These are phyloP conservation scores for Hippocampus kuda DNA, from an alignment of 2,797 vertebrate species.

Conservation along the genomic window DNA sequence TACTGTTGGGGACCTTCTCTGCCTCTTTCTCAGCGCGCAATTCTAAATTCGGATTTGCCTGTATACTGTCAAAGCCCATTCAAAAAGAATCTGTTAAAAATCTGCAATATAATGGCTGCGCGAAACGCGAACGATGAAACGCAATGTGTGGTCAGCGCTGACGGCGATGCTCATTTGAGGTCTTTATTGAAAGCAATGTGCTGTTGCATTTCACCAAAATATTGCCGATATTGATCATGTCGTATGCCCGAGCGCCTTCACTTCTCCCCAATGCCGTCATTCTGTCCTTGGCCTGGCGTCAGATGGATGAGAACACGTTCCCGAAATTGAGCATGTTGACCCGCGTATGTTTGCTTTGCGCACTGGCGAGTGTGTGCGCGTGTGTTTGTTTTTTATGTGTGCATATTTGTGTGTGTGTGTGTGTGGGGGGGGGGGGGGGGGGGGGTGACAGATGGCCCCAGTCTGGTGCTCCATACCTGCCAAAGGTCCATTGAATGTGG, in stretches of 20 bases:
- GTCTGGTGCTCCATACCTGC: constrained; percentile 55
- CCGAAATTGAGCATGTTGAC: constrained; percentile 32
- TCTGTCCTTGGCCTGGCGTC: constrained; percentile 14
- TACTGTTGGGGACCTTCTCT: too few species aligned
- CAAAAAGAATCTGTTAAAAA: too few species aligned
- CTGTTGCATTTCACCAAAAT: not conserved
- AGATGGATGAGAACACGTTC: constrained; percentile 26
- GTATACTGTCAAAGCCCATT: too few species aligned
- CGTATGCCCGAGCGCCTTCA: not conserved
- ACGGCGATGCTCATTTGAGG: not conserved
- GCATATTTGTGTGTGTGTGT: not conserved
- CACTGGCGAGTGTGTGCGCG: constrained; percentile 1
- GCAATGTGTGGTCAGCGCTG: not conserved
- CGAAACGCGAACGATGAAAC: too few species aligned
- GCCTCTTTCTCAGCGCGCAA: too few species aligned
- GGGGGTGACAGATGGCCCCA: constrained; percentile 54
- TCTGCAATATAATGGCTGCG: too few species aligned
- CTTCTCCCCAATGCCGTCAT: not conserved
- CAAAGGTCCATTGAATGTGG: constrained; percentile 54
- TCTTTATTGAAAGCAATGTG: not conserved
- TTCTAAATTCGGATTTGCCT: too few species aligned
- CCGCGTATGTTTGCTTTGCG: constrained; percentile 4
- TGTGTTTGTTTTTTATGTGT: not conserved
- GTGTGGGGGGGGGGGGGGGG: constrained; percentile 21
- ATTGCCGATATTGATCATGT: not conserved